Percentiles rank a stretch among this genome's conserved stretches.
phyloP scores from a whole-genome alignment of 2,113 vertebrate species.

The Larimichthys crocea region DNA sequence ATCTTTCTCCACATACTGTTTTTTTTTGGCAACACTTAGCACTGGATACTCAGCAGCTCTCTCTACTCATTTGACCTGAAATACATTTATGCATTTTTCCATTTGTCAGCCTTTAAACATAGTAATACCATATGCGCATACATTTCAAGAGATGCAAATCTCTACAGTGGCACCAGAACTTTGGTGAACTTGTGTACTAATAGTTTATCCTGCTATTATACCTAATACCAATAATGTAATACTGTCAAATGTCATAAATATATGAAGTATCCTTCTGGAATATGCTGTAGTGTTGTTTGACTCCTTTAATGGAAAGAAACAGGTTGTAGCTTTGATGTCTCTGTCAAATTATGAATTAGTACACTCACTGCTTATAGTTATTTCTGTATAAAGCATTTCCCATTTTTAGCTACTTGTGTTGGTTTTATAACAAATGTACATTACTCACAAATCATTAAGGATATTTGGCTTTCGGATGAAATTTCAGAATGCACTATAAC shows the following conservation, averaged over 20 bases:
- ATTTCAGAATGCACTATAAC: too few relatives aligned
- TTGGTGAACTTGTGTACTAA: not conserved
- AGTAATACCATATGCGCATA: not conserved
- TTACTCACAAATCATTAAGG: too few relatives aligned
- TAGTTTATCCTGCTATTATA: not conserved
- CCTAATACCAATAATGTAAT: not conserved
- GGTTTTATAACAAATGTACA: too few relatives aligned
- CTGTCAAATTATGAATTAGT: too few relatives aligned
- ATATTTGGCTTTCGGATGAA: too few relatives aligned
- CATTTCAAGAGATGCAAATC: not conserved
- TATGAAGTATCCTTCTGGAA: not conserved
- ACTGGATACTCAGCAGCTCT: not conserved
- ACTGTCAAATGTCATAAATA: not conserved
- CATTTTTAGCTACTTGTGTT: too few relatives aligned
- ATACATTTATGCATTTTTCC: slow-evolving; percentile 18
- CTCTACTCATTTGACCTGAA: not conserved
- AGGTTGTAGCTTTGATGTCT: too few relatives aligned
- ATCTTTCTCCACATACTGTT: slow-evolving; percentile 11
- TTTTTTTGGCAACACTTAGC: slow-evolving; percentile 3
- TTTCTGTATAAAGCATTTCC: too few relatives aligned
- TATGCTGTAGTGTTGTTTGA: too few relatives aligned
- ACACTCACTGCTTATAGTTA: too few relatives aligned
- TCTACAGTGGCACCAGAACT: not conserved
- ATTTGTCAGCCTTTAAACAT: not conserved
- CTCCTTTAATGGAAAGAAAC: too few relatives aligned